Conservation (phyloP, 2,888 invertebrate genomes). For the Thecocarcelia acutangulata region DNA sequence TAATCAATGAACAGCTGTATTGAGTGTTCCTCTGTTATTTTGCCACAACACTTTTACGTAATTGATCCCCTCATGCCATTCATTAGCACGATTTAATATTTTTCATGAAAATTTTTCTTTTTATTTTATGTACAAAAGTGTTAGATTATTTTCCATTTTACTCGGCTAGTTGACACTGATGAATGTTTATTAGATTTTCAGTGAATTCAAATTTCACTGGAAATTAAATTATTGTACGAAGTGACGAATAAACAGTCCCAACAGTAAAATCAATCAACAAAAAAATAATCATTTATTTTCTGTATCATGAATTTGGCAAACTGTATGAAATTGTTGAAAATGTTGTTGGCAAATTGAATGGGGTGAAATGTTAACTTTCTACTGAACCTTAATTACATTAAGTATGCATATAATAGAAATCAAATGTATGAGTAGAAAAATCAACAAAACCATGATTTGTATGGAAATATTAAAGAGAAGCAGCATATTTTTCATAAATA, state of each 20-base stretch:
- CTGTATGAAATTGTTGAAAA: neutral
- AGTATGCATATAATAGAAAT: too few relatives aligned
- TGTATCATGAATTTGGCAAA: neutral
- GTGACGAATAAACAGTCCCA: constrained; percentile 11
- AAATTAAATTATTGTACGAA: constrained; percentile 32
- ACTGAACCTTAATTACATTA: too few relatives aligned
- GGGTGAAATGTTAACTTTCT: too few relatives aligned
- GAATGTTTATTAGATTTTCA: constrained; percentile 49
- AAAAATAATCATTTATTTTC: constrained; percentile 29
- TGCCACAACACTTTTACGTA: neutral
- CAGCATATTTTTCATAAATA: too few relatives aligned
- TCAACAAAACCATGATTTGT: too few relatives aligned
- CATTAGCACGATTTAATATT: neutral
- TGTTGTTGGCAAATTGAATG: neutral
- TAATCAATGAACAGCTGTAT: neutral
- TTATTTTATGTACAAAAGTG: neutral
- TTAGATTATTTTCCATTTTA: neutral
- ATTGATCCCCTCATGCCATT: neutral
- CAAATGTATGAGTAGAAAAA: too few relatives aligned
- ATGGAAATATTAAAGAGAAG: too few relatives aligned
- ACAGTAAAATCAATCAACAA: constrained; percentile 44
- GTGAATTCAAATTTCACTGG: constrained; percentile 13
- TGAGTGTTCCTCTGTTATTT: neutral
- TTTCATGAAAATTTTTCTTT: constrained; percentile 9
- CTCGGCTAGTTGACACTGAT: constrained; percentile 39